These are phyloP conservation scores for Leptinotarsa peninsularis DNA, from an alignment of 2,888 invertebrate species.

Conservation along the genomic window DNA sequence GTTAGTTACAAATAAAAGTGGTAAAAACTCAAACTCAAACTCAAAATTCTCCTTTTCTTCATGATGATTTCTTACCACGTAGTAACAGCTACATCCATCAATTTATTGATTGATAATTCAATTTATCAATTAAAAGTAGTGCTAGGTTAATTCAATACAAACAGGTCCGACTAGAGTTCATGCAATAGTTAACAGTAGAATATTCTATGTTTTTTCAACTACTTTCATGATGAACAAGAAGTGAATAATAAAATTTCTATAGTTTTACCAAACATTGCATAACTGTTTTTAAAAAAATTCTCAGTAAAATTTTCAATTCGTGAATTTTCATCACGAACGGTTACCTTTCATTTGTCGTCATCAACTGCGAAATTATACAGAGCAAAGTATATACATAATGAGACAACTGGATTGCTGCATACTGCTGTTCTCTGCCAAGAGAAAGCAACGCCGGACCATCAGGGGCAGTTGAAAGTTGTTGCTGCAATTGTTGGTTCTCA, in stretches of 20 bases:
- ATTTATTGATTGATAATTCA: no score
- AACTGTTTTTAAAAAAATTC: not conserved
- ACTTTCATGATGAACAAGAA: no score
- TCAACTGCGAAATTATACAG: slow-evolving; percentile 89
- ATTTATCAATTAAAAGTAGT: not conserved
- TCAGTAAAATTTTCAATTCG: not conserved
- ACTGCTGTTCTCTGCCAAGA: slow-evolving; percentile 73
- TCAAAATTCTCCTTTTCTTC: no score
- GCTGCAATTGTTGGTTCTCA: slow-evolving; percentile 44
- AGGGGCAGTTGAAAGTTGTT: slow-evolving; percentile 53
- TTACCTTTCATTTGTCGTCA: slow-evolving; percentile 87
- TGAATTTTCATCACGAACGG: slow-evolving; percentile 19
- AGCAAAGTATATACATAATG: slow-evolving; percentile 89
- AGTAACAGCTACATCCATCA: no score
- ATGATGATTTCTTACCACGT: no score
- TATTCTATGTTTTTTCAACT: no score
- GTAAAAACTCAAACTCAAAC: no score
- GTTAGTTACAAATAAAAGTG: no score
- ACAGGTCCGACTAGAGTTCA: not conserved
- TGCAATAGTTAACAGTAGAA: not conserved
- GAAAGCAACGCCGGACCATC: slow-evolving; percentile 67
- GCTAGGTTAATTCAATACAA: not conserved
- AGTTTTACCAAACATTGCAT: slow-evolving; percentile 4
- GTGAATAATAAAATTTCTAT: not conserved
- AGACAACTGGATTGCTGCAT: slow-evolving; percentile 84